phyloP scores from a whole-genome alignment of 2,797 vertebrate genomes.

The Bovichtus diacanthus region DNA sequence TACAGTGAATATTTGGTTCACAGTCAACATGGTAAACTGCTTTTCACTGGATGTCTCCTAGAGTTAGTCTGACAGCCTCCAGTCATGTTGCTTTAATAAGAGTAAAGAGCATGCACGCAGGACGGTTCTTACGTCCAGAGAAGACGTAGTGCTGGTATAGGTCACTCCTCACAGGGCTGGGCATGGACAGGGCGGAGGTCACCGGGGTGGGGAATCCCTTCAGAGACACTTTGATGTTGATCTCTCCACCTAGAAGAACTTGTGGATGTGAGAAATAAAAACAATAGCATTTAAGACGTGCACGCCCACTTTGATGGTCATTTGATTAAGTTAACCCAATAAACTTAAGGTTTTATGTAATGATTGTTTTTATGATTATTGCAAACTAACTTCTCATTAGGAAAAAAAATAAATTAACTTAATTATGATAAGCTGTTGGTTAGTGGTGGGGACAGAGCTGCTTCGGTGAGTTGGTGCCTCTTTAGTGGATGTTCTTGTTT shows the following conservation, averaged over 20 bases:
- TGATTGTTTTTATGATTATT: not conserved
- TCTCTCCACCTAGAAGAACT: constrained; percentile 80
- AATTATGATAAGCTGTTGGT: not conserved
- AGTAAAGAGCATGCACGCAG: not conserved
- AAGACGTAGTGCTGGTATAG: constrained; percentile 89
- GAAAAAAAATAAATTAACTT: not conserved
- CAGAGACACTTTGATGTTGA: constrained; percentile 76
- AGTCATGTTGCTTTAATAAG: not conserved
- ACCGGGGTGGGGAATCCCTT: constrained; percentile 75
- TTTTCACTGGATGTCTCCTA: no score
- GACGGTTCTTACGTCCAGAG: constrained; percentile 86
- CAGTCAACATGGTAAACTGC: not conserved
- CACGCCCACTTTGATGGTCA: no score
- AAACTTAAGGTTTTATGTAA: not conserved
- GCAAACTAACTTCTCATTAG: not conserved
- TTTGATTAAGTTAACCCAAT: not conserved
- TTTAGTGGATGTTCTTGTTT: not conserved
- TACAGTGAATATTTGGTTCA: not conserved
- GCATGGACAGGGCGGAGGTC: constrained; percentile 87
- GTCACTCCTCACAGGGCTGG: constrained; percentile 79
- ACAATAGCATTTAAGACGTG: not conserved
- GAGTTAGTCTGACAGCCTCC: no score
- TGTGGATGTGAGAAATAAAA: constrained; percentile 17
- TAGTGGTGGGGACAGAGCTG: not conserved
- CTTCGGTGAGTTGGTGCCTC: no score